phyloP scores from a whole-genome alignment of 2,113 vertebrate genomes.

The Myocastor coypus region DNA sequence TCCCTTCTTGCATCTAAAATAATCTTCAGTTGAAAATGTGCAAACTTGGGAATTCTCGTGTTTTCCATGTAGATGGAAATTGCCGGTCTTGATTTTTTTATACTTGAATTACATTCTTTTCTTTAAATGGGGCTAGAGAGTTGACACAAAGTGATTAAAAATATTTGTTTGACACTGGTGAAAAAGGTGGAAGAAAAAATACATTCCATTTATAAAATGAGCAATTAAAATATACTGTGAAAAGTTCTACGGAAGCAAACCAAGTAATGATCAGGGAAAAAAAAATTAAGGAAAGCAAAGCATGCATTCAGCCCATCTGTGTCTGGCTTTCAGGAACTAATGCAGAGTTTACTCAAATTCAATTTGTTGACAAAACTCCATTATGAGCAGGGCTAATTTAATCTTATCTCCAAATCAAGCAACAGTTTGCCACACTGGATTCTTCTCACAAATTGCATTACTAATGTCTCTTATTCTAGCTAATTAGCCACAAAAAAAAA shows the following conservation, averaged over 20 bases:
- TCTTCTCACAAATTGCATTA: slow-evolving; percentile 15
- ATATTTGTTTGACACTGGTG: slow-evolving; percentile 77
- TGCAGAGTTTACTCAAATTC: slow-evolving; percentile 63
- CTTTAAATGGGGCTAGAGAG: slow-evolving; percentile 33
- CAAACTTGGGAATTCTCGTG: slow-evolving; percentile 61
- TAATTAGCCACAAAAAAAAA: slow-evolving; percentile 30
- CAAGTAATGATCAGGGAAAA: slow-evolving; percentile 69
- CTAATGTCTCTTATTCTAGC: slow-evolving; percentile 50
- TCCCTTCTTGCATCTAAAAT: not conserved
- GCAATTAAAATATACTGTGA: slow-evolving; percentile 40
- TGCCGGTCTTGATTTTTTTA: slow-evolving; percentile 75
- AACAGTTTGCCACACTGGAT: not conserved
- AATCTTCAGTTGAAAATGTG: slow-evolving; percentile 49
- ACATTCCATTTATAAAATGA: slow-evolving; percentile 80
- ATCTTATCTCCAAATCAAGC: slow-evolving; percentile 67
- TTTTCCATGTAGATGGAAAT: slow-evolving; percentile 7
- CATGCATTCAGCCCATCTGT: slow-evolving; percentile 74
- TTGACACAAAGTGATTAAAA: slow-evolving; percentile 75
- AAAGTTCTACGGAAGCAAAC: slow-evolving; percentile 67
- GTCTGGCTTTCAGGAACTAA: slow-evolving; percentile 62
- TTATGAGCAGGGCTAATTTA: slow-evolving; percentile 49
- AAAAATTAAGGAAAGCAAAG: slow-evolving; percentile 31
- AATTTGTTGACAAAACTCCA: slow-evolving; percentile 35
- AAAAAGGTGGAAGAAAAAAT: slow-evolving; percentile 84
- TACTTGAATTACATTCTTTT: slow-evolving; percentile 71